Evolutionary conservation across 1,140 invertebrate species (phyloP), one percentile per base, ranked within the genome.

Genomic region (Diploscapter pachys): DNA sequence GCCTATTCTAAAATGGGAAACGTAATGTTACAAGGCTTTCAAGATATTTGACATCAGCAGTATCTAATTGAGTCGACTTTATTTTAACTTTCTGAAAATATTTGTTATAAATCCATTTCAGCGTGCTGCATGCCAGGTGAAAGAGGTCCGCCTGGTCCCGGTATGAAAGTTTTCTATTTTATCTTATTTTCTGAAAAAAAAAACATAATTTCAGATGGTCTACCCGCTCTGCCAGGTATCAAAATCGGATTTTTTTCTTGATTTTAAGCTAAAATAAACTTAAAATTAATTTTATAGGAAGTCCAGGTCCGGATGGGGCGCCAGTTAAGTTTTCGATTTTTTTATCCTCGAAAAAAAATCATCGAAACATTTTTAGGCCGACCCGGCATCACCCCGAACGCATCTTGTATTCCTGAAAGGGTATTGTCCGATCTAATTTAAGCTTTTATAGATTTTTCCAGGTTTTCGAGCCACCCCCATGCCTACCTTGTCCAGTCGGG

Each of bases 311-410:
- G 3, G 81, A 85, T 67, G 83, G 82, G 62, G 82, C 81, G n/a
- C 83, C 78, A 56, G 31, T 31, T 31, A 31, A 31, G 31, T 31
- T 31, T 31, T 31, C 31, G 31, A 31, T 31, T 31, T 31, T 31
- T 31, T 31, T 31, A 31, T 31, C 31, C 31, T 31, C 31, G 31
- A 31, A 31, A 31, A 31, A 31, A 31, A 31, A 31, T 31, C 31
- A 31, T 31, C 31, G 31, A 31, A 31, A 31, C 31, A 31, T 31
- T 31, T 31, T 31, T 31, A 31, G 84, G 84, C 9, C 71, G 83
- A 52, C 83, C 83, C 8, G 83, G 83, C 74, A 85, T 80, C 8
- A 85, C 83, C 6, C 83, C 83, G 48, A 85, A 85, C 71, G 84
- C 83, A 6, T 86, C 83, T 2, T 85, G 83, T 63, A 86, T 85